Base-by-base conservation (phyloP, 2,888 invertebrate genomes). In the Macrosoma leucophasiata region DNA sequence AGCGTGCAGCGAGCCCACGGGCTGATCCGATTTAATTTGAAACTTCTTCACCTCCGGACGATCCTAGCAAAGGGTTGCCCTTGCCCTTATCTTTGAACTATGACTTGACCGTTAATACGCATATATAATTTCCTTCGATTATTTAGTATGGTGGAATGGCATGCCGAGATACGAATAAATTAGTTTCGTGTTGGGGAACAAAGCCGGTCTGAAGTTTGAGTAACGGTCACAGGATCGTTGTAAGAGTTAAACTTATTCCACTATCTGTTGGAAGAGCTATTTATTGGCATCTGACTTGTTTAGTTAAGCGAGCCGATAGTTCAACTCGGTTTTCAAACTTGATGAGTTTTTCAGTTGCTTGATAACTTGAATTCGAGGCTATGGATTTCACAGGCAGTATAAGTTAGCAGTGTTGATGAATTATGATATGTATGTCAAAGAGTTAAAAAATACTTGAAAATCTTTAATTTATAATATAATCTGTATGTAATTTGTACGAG, bases 31-130 rank as follows among this genome's bases (percentile, higher is more conserved):
- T 73, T 73, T 66, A 74, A 72, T 74, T 75, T 66, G 51, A 70
- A 73, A 76, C 72, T 72, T 75, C 69, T 74, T 78, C 66, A 68
- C 73, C 68, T 70, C 57, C 57, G 55, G 55, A 50, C 59, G 58
- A 54, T 62, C 59, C 62, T 62, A 62, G 67, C 53, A 56, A 70
- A 79, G 78, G 84, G 82, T 78, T 75, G 65, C 72, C 79, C 70
- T 64, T 74, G 79, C 78, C 84, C 77, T 79, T 82, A 82, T 82
- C 84, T 84, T 81, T 84, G 81, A 84, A 84, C 84, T 84, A 77
- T 77, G 77, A 79, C 82, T 82, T 81, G 84, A 84, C 84, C 84
- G 84, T 82, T 84, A 81, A 73, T 76, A 79, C 78, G 82, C 82
- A 84, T 84, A 78, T 78, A 79, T 84, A 84, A 84, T 84, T 84